These are phyloP conservation scores for Drosophila nannoptera DNA, from an alignment of 1,140 invertebrate genomes.

Conservation along the genomic window DNA sequence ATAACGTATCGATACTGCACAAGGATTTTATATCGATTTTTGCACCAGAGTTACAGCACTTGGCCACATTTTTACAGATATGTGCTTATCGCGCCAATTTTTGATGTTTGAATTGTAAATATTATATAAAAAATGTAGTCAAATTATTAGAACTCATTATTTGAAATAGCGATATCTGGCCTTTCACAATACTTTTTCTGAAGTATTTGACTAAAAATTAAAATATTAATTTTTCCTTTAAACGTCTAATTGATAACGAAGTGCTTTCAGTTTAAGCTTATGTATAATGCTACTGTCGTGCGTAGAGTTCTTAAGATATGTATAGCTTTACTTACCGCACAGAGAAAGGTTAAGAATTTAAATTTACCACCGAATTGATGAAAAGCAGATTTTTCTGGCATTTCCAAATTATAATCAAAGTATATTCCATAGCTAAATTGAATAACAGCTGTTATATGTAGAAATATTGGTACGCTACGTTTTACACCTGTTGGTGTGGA, in stretches of 20 bases:
- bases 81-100: background rate
- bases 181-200: no score
- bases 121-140: no score
- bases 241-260: background rate
- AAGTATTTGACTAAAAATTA: background rate
- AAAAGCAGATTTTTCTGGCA: background rate
- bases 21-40: background rate
- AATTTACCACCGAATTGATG: background rate
- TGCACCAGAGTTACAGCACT: background rate
- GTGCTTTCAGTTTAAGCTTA: background rate
- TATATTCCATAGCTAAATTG: background rate
- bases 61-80: slow-evolving; percentile 20
- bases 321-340: background rate
- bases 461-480: background rate
- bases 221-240: background rate
- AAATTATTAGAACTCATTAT: no score
- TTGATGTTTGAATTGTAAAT: background rate
- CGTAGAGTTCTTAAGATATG: no score
- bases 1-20: slow-evolving; percentile 27
- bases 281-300: no score
- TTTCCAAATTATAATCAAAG: background rate
- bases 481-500: background rate
- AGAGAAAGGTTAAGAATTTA: slow-evolving; percentile 7
- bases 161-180: no score
- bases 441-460: background rate